Evolutionary conservation across 2,797 vertebrate species (phyloP), one percentile per base, ranked within the genome.

Genomic region (Scleropages formosus): DNA sequence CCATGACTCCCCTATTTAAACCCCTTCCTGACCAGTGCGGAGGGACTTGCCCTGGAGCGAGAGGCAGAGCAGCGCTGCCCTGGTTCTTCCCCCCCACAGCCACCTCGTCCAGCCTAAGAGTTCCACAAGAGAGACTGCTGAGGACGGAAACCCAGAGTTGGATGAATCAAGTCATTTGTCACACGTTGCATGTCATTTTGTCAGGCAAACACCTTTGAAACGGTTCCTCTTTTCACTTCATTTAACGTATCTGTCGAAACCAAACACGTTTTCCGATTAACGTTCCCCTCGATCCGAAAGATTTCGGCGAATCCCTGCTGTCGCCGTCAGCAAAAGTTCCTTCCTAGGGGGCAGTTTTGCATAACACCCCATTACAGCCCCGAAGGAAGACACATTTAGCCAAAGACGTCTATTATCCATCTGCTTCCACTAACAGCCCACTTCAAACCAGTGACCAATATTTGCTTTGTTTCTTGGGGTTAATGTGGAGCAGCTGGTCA

Each of bases 341-440:
- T 51, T 12, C 10, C 39, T 68, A 68, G 51, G 20, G 22, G 47
- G 46, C 20, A n/a, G 46, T 51, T 51, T 24, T 68, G 66, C 9
- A 49, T 68, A 47, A 20, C 66, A 49, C 51, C 68, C 16, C 56
- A 56, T 58, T 13, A 67, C 61, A 47, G n/a, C 49, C 13, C 22
- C 44, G 58, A 47, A 66, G 47, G 56, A 20, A 59, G 75, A 22
- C 67, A 63, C 46, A 71, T 75, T 76, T 70, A 76, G 46, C 18
- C 15, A 71, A 71, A 27, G 10, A 27, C 49, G 10, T 16, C 53
- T 67, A 71, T 76, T 76, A 76, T 75, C 67, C 67, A 76, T 63
- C 67, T 76, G 75, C 67, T 63, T 27, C 58, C 47, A 31, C 58
- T 49, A 31, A 76, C 12, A 61, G 22, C 66, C 67, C 46, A 62